Evolutionary conservation across 2,797 vertebrate genomes (phyloP), one percentile per base, ranked within the genome.

Genomic region (Amblyraja radiata): DNA sequence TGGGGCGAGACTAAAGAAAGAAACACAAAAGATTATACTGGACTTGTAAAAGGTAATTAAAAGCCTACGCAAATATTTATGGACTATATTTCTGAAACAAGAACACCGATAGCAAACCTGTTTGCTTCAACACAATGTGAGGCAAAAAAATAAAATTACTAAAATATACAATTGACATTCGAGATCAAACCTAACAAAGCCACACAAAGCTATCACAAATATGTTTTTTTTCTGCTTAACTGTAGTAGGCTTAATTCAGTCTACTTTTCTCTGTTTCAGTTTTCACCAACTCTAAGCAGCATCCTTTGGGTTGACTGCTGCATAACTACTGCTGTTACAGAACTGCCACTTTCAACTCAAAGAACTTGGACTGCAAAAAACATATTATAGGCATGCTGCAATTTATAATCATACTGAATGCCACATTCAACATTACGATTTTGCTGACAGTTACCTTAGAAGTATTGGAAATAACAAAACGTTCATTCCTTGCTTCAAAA

Each of bases 1-100:
- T 97, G 95, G 97, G 97, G 95, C 97, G 96, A 95, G 97, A 97
- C 97, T 97, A 96, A 94, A 93, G 90, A 94, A 95, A 94, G 96
- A 94, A 97, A 77, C 96, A 94, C 95, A 94, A 95, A 94, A 94
- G 94, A 93, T 95, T 95, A 96, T 96, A 96, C 71, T 68, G 23
- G 39, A 21, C 23, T 92, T 92, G 54, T 54, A 54, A 39, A 68
- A 16, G 46, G 36, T 93, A 95, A 93, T 90, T 94, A 94, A 94
- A 93, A 63, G 93, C 88, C 16, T 84, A 68, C 6, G 13, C 68
- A 74, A 54, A 54, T 92, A 54, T 39, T 91, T 91, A 91, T 74
- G 73, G 68, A 91, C 46, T 21, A 65, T 46, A 32, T 73, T 54
- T 76, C 39, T 54, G 5, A 92, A 46, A 46, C 16, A 71, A 14